Conservation (phyloP, 2,797 vertebrate species). For the Odontamblyopus rebecca region DNA sequence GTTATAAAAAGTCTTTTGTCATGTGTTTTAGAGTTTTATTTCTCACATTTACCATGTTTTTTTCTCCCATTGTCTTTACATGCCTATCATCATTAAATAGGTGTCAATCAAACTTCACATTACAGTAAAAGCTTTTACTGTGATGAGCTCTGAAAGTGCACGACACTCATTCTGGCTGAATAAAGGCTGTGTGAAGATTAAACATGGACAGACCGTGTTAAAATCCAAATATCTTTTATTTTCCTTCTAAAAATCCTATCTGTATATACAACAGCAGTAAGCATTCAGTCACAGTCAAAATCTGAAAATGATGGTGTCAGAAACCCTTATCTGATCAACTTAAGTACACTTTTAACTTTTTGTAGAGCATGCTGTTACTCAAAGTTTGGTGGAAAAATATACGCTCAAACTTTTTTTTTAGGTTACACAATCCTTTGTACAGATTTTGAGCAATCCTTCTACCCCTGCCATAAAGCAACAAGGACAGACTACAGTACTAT, state of each 20-base stretch:
- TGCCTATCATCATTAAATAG: too few relatives aligned
- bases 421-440: background rate
- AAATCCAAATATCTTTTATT: slow-evolving; percentile 4
- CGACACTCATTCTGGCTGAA: too few relatives aligned
- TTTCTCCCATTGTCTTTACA: too few relatives aligned
- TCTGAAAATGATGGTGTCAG: background rate
- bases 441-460: background rate
- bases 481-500: background rate
- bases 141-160: too few relatives aligned
- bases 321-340: background rate
- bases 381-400: background rate
- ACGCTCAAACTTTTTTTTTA: background rate
- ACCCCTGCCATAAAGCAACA: background rate
- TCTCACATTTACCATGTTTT: too few relatives aligned
- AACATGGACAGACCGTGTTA: background rate
- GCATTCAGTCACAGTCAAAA: slow-evolving; percentile 12
- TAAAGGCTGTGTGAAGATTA: background rate
- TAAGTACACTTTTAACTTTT: background rate
- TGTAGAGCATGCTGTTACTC: background rate
- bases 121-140: too few relatives aligned
- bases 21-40: too few relatives aligned
- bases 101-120: too few relatives aligned
- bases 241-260: background rate
- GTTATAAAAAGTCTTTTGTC: too few relatives aligned
- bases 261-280: slow-evolving; percentile 37